Conservation (phyloP, 2,113 vertebrate genomes). For the pig (Sus scrofa) region T2T-Sscrofa CM000813.6:101764501-101765000, state of each 20-base stretch:
- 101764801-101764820: neutral
- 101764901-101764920: neutral
- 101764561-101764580: too few species aligned
- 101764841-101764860: neutral
- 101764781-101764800: neutral
- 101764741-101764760: neutral
- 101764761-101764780: neutral
- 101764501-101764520: too few species aligned
- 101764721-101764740: constrained; percentile 42
- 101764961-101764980: neutral
- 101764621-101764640: too few species aligned
- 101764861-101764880: neutral
- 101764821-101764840: constrained; percentile 10
- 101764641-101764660: too few species aligned
- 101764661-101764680: too few species aligned
- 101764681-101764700: neutral
- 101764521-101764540: too few species aligned
- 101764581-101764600: too few species aligned
- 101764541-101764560: too few species aligned
- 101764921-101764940: neutral
- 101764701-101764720: neutral
- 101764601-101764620: too few species aligned
- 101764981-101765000: neutral
- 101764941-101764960: neutral
- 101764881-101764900: constrained; percentile 17